A percentile compares a stretch with the other conserved stretches of the same genome.
Evolutionary conservation across 2,797 vertebrate species (phyloP).

Genomic region (Clarias platycephalus): DNA sequence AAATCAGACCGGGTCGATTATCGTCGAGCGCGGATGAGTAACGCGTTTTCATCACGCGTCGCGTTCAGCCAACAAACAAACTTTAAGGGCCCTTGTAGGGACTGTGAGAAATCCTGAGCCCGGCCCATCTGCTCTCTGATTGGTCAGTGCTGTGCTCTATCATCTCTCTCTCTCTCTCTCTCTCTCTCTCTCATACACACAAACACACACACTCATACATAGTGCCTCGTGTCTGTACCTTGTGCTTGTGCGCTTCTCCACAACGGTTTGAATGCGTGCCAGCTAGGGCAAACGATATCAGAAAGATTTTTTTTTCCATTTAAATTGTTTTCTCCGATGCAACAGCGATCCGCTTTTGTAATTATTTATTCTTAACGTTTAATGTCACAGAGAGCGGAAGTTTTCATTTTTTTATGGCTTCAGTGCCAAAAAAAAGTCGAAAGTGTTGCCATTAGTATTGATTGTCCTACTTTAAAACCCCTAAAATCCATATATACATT

Average conservation of each 20-base stretch:
- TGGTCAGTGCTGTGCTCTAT: conserved; percentile 75
- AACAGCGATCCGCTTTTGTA: background rate
- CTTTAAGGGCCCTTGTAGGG: conserved; percentile 81
- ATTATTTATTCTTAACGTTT: background rate
- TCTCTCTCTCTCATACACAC: conserved; percentile 35
- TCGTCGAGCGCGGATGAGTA: conserved; percentile 70
- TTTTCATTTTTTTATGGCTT: too few species aligned
- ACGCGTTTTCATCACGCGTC: conserved; percentile 83
- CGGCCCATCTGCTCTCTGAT: conserved; percentile 73
- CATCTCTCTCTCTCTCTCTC: conserved; percentile 58
- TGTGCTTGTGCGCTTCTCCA: conserved; percentile 38
- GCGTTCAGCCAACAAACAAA: conserved; percentile 85
- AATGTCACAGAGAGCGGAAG: background rate
- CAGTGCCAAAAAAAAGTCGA: background rate
- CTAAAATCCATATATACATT: too few species aligned
- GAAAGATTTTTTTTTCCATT: background rate
- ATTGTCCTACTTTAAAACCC: background rate
- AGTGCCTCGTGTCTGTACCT: conserved; percentile 19
- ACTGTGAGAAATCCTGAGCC: conserved; percentile 72
- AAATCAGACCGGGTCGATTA: conserved; percentile 73
- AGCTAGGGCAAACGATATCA: conserved; percentile 24
- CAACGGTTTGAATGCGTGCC: conserved; percentile 31
- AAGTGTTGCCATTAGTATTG: background rate
- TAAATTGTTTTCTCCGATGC: background rate
- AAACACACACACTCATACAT: background rate